Percentiles rank a stretch among this genome's conserved stretches.
These are phyloP conservation scores for Subanguina moxae DNA, from an alignment of 1,140 invertebrate genomes.

Conservation along the genomic window DNA sequence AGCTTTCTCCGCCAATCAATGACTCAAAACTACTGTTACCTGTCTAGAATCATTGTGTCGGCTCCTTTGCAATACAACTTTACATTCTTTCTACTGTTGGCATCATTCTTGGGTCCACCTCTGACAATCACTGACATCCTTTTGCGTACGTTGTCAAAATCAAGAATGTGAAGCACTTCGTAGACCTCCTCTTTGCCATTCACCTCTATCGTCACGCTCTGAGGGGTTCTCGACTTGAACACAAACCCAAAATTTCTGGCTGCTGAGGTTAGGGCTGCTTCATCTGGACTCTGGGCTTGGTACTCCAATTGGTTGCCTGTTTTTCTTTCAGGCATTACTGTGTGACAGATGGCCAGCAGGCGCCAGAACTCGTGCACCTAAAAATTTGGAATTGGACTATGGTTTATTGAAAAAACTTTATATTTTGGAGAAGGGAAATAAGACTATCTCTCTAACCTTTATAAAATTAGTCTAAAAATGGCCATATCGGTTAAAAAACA, in stretches of 20 bases:
- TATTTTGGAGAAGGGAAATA: no score
- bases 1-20: no score
- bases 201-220: constrained; percentile 62
- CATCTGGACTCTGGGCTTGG: constrained; percentile 89
- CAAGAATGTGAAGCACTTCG: constrained; percentile 90
- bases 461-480: no score
- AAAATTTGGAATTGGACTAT: constrained; percentile 7
- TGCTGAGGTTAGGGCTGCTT: constrained; percentile 89
- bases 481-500: no score
- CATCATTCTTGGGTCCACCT: constrained; percentile 71
- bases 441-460: no score
- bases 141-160: constrained; percentile 98
- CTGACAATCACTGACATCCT: constrained; percentile 93
- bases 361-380: constrained; percentile 58
- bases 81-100: constrained; percentile 61
- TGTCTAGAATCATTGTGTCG: constrained; percentile 81
- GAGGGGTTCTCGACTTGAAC: constrained; percentile 67
- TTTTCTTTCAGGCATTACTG: constrained; percentile 91
- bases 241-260: constrained; percentile 97
- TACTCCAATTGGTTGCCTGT: constrained; percentile 72
- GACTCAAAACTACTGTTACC: background rate
- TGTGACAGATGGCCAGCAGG: constrained; percentile 84
- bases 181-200: constrained; percentile 66
- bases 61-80: constrained; percentile 94
- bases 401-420: no score